Conservation (phyloP, 2,888 invertebrate genomes). For the Hipparchia semele region DNA sequence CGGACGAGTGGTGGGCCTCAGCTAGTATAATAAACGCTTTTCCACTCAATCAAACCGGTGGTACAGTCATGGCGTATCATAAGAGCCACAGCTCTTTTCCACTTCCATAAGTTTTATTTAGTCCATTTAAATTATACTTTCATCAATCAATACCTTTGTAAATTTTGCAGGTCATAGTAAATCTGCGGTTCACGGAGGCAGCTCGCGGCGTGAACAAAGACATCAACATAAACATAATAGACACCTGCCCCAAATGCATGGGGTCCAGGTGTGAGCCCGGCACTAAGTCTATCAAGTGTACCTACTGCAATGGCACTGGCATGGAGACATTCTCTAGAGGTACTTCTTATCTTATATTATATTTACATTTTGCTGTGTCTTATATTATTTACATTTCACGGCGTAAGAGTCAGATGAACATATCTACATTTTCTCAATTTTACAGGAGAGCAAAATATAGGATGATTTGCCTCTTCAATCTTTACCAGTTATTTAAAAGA, state of each 20-base stretch:
- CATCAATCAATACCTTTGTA: background rate
- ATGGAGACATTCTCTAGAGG: conserved; percentile 94
- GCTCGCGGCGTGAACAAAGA: conserved; percentile 98
- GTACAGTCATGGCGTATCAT: too few relatives aligned
- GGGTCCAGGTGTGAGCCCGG: conserved; percentile 95
- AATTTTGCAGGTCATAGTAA: conserved; percentile 88
- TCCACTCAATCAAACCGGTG: too few relatives aligned
- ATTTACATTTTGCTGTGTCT: conserved; percentile 15
- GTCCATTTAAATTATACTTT: background rate
- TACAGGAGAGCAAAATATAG: too few relatives aligned
- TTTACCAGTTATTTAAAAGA: too few relatives aligned
- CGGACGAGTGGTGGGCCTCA: too few relatives aligned
- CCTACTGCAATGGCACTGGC: conserved; percentile 97
- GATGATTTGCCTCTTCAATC: too few relatives aligned
- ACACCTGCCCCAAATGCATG: conserved; percentile 94
- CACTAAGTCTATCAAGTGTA: conserved; percentile 94
- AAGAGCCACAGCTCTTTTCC: too few relatives aligned
- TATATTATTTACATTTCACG: background rate
- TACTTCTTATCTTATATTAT: conserved; percentile 47
- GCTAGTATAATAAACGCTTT: too few relatives aligned
- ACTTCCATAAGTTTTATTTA: background rate
- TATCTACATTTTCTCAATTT: too few relatives aligned
- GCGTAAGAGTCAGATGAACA: too few relatives aligned
- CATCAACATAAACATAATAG: conserved; percentile 94
- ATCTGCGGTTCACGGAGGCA: conserved; percentile 96